Conservation (phyloP, 1,140 invertebrate species). For the Rhynchophorus ferrugineus region DNA sequence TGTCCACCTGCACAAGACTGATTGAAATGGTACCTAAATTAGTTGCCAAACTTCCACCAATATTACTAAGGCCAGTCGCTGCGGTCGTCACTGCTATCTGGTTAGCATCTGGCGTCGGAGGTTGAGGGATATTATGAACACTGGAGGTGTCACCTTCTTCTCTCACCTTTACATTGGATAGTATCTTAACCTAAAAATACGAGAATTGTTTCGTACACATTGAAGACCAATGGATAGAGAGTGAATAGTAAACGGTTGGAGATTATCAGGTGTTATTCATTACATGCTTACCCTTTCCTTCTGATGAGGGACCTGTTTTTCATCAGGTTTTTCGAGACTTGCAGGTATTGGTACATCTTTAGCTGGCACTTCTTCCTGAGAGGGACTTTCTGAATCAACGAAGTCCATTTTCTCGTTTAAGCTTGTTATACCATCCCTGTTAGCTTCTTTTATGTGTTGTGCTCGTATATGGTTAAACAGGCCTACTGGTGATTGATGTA, state of each 20-base stretch:
- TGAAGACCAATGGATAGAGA: too few species aligned
- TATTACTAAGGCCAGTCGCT: conserved; percentile 49
- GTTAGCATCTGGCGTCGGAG: conserved; percentile 16
- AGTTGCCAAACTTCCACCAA: conserved; percentile 49
- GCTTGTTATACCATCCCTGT: conserved; percentile 49
- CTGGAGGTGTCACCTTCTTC: background rate
- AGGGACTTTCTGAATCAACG: conserved; percentile 38
- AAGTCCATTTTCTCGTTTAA: conserved; percentile 53
- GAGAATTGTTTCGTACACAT: too few species aligned
- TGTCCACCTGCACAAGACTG: background rate
- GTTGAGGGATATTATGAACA: conserved; percentile 28
- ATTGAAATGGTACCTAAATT: conserved; percentile 38
- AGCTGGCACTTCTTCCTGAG: conserved; percentile 35
- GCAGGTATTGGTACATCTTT: too few species aligned
- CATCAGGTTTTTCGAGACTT: background rate
- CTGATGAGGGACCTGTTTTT: background rate
- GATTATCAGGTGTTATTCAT: too few species aligned
- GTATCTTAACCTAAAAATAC: conserved; percentile 30
- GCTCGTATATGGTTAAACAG: conserved; percentile 59
- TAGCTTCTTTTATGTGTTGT: conserved; percentile 52
- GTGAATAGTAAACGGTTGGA: too few species aligned
- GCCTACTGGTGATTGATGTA: conserved; percentile 54
- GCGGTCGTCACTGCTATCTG: conserved; percentile 30
- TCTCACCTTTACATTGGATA: conserved; percentile 33
- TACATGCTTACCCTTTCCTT: background rate